These are phyloP conservation scores for Ornithorhynchus anatinus DNA, from an alignment of 2,113 vertebrate species.

Conservation along the genomic window DNA sequence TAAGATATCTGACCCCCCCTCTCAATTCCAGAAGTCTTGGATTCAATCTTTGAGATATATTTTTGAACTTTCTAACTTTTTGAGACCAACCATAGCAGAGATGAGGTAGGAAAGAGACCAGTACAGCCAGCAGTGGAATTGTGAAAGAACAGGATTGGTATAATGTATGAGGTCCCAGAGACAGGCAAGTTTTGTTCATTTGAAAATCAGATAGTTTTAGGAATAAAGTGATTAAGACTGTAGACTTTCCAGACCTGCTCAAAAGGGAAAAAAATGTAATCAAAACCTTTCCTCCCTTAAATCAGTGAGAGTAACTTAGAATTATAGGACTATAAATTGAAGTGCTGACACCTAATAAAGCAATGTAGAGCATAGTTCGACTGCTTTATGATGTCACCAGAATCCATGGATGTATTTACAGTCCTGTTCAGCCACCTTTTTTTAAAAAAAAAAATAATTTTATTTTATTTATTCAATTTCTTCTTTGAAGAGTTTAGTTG, in stretches of 20 bases:
- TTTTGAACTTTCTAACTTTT: neutral
- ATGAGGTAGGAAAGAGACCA: slow-evolving; percentile 44
- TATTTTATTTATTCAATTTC: slow-evolving; percentile 52
- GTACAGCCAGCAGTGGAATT: neutral
- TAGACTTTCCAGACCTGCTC: slow-evolving; percentile 29
- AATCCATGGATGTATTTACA: slow-evolving; percentile 68
- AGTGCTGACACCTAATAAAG: slow-evolving; percentile 68
- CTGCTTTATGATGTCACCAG: slow-evolving; percentile 63
- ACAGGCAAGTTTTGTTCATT: neutral
- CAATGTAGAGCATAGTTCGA: slow-evolving; percentile 54
- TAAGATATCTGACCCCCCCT: neutral
- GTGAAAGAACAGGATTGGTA: neutral
- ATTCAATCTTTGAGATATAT: neutral
- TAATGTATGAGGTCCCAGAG: neutral
- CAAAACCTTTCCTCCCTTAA: slow-evolving; percentile 62
- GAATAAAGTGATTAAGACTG: slow-evolving; percentile 34
- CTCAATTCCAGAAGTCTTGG: neutral
- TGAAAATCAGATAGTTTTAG: slow-evolving; percentile 20
- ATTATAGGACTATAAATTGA: slow-evolving; percentile 69
- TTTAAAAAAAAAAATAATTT: slow-evolving; percentile 37
- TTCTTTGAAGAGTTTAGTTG: slow-evolving; percentile 25
- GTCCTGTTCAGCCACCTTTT: slow-evolving; percentile 31
- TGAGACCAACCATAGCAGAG: slow-evolving; percentile 33
- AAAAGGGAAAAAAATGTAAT: slow-evolving; percentile 47
- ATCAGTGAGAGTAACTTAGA: slow-evolving; percentile 67